Conservation (phyloP, 2,797 vertebrate genomes). For the Sparidentex hasta region DNA sequence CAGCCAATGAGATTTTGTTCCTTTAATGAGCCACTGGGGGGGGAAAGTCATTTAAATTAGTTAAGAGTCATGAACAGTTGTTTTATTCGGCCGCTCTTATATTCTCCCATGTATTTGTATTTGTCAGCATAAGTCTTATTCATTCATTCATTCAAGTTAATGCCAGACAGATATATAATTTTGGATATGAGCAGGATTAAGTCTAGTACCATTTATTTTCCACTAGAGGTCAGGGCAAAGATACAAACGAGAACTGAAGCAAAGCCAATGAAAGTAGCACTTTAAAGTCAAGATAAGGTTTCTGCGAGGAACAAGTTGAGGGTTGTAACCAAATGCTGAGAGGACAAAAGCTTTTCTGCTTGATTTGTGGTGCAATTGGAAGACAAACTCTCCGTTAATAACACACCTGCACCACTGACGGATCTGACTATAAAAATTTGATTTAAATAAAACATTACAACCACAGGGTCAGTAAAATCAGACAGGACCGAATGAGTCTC, state of each 20-base stretch:
- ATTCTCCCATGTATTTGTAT: not conserved
- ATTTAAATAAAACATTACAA: not conserved
- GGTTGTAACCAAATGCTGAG: not conserved
- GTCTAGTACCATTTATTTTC: conserved; percentile 31
- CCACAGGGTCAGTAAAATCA: not conserved
- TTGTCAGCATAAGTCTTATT: not conserved
- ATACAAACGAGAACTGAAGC: conserved; percentile 36
- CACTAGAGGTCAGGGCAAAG: conserved; percentile 75
- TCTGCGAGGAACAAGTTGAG: conserved; percentile 7
- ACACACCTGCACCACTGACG: not conserved
- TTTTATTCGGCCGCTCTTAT: not conserved
- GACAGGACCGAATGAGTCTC: conserved; percentile 2
- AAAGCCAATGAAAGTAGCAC: conserved; percentile 18
- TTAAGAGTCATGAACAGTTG: not conserved
- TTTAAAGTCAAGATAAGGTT: conserved; percentile 13
- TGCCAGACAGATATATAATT: not conserved
- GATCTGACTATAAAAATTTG: not conserved
- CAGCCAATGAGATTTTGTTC: not conserved
- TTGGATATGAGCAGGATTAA: not conserved
- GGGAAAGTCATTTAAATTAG: conserved; percentile 1
- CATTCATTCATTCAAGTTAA: not conserved
- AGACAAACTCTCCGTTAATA: not conserved
- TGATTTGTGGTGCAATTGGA: not conserved
- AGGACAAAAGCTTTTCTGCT: not conserved
- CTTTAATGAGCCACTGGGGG: not conserved